phyloP scores from a whole-genome alignment of 2,113 vertebrate genomes.

The Podilymbus podiceps region DNA sequence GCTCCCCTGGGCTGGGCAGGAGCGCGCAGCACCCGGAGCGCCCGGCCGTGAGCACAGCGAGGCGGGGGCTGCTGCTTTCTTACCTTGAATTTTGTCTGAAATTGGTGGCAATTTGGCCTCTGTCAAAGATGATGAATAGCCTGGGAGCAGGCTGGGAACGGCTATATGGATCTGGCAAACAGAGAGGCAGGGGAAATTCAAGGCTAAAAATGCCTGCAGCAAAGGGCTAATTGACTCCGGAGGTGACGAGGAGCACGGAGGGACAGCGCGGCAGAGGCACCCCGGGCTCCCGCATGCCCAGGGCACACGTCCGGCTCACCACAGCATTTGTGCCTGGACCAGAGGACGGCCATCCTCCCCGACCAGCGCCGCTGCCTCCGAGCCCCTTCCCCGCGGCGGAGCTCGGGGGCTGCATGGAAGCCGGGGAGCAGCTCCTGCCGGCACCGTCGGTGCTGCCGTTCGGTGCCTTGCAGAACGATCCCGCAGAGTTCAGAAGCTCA shows the following conservation, averaged over 20 bases:
- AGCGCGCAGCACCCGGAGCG: neutral
- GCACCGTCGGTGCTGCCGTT: accelerated
- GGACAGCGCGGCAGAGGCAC: accelerated
- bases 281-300: accelerated
- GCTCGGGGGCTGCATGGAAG: accelerated
- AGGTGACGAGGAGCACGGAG: neutral
- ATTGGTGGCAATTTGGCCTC: neutral
- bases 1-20: neutral
- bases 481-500: accelerated
- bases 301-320: neutral
- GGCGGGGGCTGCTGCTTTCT: neutral
- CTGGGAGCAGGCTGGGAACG: neutral
- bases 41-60: neutral
- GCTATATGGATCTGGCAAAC: neutral
- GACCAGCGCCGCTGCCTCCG: accelerated
- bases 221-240: neutral
- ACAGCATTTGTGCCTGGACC: neutral
- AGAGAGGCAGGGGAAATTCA: neutral
- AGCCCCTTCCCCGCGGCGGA: accelerated
- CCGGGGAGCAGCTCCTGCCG: neutral
- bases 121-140: neutral
- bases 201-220: neutral
- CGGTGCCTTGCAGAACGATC: neutral
- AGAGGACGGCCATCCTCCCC: neutral
- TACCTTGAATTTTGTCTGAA: neutral